phyloP scores from a whole-genome alignment of 2,797 vertebrate genomes.

The Champsocephalus esox region DNA sequence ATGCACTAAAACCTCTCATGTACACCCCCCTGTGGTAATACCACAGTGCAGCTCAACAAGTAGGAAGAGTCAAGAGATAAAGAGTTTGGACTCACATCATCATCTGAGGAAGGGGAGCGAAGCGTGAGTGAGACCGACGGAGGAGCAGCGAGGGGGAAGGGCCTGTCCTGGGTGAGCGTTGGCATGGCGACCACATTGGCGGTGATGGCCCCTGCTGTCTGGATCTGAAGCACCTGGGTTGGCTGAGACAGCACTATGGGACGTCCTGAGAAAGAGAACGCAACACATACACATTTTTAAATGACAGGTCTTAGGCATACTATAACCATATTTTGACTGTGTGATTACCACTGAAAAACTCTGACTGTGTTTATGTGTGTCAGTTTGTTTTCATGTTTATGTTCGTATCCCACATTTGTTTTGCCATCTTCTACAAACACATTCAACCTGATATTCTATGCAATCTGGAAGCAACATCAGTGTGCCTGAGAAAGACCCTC shows the following conservation, averaged over 20 bases:
- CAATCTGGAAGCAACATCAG: slow-evolving; percentile 16
- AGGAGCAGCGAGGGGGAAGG: slow-evolving; percentile 62
- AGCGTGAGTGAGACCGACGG: slow-evolving; percentile 68
- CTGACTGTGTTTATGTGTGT: slow-evolving; percentile 36
- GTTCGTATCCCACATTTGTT: slow-evolving; percentile 9
- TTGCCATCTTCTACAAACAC: slow-evolving; percentile 3
- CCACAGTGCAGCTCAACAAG: not conserved
- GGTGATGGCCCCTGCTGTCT: slow-evolving; percentile 82
- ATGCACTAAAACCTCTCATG: too few relatives aligned
- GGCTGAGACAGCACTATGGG: slow-evolving; percentile 88
- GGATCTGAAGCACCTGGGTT: slow-evolving; percentile 89
- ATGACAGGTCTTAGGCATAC: slow-evolving; percentile 46
- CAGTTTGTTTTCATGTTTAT: slow-evolving; percentile 7
- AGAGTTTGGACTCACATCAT: slow-evolving; percentile 87
- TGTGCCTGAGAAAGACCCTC: slow-evolving; percentile 21
- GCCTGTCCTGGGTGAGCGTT: slow-evolving; percentile 77
- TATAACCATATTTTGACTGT: slow-evolving; percentile 47
- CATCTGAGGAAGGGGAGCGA: slow-evolving; percentile 74
- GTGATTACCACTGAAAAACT: slow-evolving; percentile 36
- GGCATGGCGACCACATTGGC: slow-evolving; percentile 82
- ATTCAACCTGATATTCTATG: slow-evolving; percentile 1
- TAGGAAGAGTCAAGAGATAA: not conserved
- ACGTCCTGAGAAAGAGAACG: slow-evolving; percentile 79
- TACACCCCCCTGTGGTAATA: not conserved
- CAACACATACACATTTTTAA: slow-evolving; percentile 30